phyloP scores from a whole-genome alignment of 1,140 invertebrate genomes.

The Oryctes rhinoceros region DNA sequence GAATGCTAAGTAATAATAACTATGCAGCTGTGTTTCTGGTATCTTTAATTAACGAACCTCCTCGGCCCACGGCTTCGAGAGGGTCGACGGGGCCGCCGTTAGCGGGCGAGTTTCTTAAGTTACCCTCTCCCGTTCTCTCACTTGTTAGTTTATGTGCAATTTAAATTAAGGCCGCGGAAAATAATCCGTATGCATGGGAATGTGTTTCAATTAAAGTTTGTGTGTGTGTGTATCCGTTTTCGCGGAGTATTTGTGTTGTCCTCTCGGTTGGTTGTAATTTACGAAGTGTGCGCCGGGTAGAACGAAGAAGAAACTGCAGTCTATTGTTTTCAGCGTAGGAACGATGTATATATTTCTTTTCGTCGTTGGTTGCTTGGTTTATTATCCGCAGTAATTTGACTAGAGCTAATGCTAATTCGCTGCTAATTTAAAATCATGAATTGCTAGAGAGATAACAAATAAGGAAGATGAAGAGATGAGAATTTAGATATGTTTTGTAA shows the following conservation, averaged over 20 bases:
- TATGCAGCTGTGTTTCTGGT: constrained; percentile 25
- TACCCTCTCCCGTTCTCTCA: background rate
- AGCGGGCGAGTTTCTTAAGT: constrained; percentile 4
- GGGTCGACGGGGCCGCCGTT: background rate
- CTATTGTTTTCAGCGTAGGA: background rate
- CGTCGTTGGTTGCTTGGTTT: background rate
- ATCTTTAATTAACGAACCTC: constrained; percentile 24
- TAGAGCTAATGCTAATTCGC: background rate
- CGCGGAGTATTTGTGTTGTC: constrained; percentile 18
- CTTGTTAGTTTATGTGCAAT: constrained; percentile 35
- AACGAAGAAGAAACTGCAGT: background rate
- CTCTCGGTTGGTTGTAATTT: constrained; percentile 2
- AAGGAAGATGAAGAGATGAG: too few species aligned
- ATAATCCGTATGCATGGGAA: constrained; percentile 35
- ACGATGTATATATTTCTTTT: background rate
- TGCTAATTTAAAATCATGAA: too few species aligned
- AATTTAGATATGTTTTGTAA: too few species aligned
- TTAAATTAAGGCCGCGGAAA: constrained; percentile 29
- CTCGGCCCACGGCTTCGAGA: background rate
- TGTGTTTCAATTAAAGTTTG: constrained; percentile 33
- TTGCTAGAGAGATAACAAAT: too few species aligned
- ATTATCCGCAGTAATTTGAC: background rate
- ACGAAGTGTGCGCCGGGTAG: background rate
- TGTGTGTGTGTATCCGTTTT: background rate
- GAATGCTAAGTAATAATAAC: constrained; percentile 29